Percentiles rank a stretch among this genome's conserved stretches.
These are phyloP conservation scores for Cinara cedri DNA, from an alignment of 2,888 invertebrate species.

Conservation along the genomic window DNA sequence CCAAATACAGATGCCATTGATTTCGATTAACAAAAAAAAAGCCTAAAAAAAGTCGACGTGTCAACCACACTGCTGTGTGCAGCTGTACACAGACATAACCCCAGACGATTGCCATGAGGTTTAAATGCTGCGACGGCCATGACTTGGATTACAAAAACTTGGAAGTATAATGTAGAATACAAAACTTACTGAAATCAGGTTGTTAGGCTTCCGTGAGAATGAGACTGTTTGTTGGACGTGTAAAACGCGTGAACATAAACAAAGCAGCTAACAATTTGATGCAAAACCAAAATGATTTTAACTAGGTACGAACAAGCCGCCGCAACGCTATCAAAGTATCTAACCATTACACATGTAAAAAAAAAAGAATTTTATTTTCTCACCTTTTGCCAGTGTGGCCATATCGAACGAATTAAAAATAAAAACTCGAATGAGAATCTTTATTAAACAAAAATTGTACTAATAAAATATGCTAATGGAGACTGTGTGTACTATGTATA, in stretches of 20 bases:
- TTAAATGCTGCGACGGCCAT: not conserved
- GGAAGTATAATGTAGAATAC: no score
- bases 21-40: not conserved
- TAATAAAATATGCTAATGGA: no score
- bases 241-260: not conserved
- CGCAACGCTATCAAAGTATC: slow-evolving; percentile 26
- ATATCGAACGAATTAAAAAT: no score
- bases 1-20: no score
- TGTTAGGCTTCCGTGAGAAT: slow-evolving; percentile 25
- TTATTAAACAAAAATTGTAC: no score
- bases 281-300: slow-evolving; percentile 49
- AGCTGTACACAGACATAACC: slow-evolving; percentile 36
- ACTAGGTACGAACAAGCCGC: slow-evolving; percentile 33
- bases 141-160: not conserved
- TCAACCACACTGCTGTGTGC: slow-evolving; percentile 4
- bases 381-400: slow-evolving; percentile 43
- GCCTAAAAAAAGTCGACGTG: slow-evolving; percentile 39
- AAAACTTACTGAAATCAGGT: slow-evolving; percentile 54
- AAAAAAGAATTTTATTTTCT: slow-evolving; percentile 20
- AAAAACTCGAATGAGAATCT: no score
- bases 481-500: no score
- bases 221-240: slow-evolving; percentile 5
- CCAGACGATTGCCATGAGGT: slow-evolving; percentile 49
- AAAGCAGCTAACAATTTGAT: slow-evolving; percentile 26
- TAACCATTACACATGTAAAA: slow-evolving; percentile 48